Evolutionary conservation across 1,140 invertebrate genomes (phyloP).

Genomic region (Brachystomella parvula): DNA sequence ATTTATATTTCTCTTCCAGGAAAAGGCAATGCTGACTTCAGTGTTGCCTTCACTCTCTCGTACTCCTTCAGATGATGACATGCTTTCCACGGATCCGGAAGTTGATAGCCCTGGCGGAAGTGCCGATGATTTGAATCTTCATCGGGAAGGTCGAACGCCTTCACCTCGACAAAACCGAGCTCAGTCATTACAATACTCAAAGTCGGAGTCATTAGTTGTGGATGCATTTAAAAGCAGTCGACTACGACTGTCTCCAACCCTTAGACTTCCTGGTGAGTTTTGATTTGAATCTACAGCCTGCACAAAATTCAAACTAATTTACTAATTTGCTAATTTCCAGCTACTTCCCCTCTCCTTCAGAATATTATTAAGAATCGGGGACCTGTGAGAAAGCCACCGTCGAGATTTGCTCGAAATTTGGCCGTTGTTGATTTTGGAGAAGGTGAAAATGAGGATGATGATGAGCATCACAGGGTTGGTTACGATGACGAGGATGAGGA

Average conservation of each 20-base stretch:
- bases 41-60: slow-evolving; percentile 66
- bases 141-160: slow-evolving; percentile 20
- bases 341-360: slow-evolving; percentile 20
- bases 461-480: slow-evolving; percentile 8
- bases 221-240: slow-evolving; percentile 13
- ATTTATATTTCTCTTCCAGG: slow-evolving; percentile 46
- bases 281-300: neutral
- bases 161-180: slow-evolving; percentile 32
- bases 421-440: slow-evolving; percentile 36
- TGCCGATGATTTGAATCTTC: slow-evolving; percentile 48
- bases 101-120: slow-evolving; percentile 44
- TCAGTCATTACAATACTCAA: slow-evolving; percentile 32
- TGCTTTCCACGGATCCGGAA: slow-evolving; percentile 56
- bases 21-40: slow-evolving; percentile 71
- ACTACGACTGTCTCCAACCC: slow-evolving; percentile 19
- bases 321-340: slow-evolving; percentile 14
- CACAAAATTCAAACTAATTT: slow-evolving; percentile 16
- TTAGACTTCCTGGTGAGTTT: slow-evolving; percentile 23
- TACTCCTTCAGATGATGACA: slow-evolving; percentile 74
- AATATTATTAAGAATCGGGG: slow-evolving; percentile 34
- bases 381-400: slow-evolving; percentile 33
- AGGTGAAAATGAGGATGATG: slow-evolving; percentile 28
- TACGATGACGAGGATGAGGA: slow-evolving; percentile 28
- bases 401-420: slow-evolving; percentile 35
- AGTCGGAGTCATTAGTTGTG: slow-evolving; percentile 29